Evolutionary conservation across 2,888 invertebrate genomes (phyloP), one percentile per base, ranked within the genome.

Genomic region (Orthosia gracilis): DNA sequence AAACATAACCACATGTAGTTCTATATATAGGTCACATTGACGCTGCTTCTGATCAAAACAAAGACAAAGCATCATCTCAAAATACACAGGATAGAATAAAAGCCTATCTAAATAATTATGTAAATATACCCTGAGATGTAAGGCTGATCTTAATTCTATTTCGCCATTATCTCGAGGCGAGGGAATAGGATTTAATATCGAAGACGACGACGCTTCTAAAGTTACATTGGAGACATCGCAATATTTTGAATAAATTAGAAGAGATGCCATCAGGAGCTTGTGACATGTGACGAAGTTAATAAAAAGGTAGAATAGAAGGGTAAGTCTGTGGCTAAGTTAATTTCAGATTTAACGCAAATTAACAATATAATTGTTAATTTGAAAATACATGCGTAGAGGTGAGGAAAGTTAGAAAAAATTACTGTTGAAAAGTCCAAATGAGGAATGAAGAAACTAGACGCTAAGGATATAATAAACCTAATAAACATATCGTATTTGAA

Each of bases 101-200:
- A 87, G 85, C 87, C 85, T 81, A 79, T 85, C 76, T 68, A 26
- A 85, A 85, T 87, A 89, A 90, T 90, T 91, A 91, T 91, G 90
- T 84, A 89, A 90, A 91, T 88, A 79, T 69, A 80, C 73, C 66
- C 73, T 73, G 88, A 88, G 87, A 86, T 80, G 89, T 83, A 84
- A 88, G 88, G 83, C 70, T 85, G 90, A 89, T 89, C 90, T 89
- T 93, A 93, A 94, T 92, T 90, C 85, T 78, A 90, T 93, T 90
- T 83, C 76, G 76, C 90, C 91, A 92, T 92, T 92, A 92, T 84
- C 87, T 77, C 78, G 68, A 84, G 85, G 85, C 71, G 80, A 75
- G 79, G 78, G 85, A 86, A 66, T 86, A 84, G 86, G 92, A 91
- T 91, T 92, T 92, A 89, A 87, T 88, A 89, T 83, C 80, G 78